These are phyloP conservation scores for Merops nubicus DNA, from an alignment of 2,113 vertebrate species.

Conservation along the genomic window DNA sequence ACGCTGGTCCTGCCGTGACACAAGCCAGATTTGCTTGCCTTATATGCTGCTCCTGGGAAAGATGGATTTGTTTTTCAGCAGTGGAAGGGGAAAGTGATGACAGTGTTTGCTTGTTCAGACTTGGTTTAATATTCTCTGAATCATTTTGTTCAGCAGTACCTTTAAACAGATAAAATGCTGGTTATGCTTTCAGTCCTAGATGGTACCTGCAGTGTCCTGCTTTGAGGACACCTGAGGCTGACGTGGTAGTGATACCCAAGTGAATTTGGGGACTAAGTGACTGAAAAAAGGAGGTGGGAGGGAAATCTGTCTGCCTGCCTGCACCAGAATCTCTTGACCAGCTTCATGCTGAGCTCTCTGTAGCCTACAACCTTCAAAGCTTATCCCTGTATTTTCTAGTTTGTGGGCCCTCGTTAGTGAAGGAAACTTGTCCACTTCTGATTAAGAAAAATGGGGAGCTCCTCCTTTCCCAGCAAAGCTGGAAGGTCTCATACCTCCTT, in stretches of 20 bases:
- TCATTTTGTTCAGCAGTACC: background rate
- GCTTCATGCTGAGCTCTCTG: background rate
- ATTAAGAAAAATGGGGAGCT: background rate
- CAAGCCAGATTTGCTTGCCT: constrained; percentile 51
- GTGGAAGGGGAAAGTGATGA: constrained; percentile 15
- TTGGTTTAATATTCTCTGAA: background rate
- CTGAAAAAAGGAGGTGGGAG: background rate
- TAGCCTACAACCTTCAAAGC: background rate
- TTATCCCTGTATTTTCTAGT: background rate
- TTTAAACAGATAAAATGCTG: background rate
- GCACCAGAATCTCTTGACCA: background rate
- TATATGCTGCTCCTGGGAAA: constrained; percentile 19
- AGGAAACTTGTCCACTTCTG: background rate
- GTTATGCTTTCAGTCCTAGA: background rate
- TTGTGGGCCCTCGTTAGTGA: background rate
- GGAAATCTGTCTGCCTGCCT: background rate
- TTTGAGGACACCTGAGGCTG: constrained; percentile 2
- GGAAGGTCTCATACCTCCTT: background rate
- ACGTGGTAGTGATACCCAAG: background rate
- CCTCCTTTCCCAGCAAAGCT: background rate
- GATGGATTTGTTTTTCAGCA: constrained; percentile 56
- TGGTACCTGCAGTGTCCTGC: constrained; percentile 1
- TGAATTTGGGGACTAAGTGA: constrained; percentile 1
- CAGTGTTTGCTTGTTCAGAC: constrained; percentile 23
- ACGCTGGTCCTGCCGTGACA: constrained; percentile 8